Base-by-base conservation (phyloP, 2,797 vertebrate species). In the Staurois parvus region DNA sequence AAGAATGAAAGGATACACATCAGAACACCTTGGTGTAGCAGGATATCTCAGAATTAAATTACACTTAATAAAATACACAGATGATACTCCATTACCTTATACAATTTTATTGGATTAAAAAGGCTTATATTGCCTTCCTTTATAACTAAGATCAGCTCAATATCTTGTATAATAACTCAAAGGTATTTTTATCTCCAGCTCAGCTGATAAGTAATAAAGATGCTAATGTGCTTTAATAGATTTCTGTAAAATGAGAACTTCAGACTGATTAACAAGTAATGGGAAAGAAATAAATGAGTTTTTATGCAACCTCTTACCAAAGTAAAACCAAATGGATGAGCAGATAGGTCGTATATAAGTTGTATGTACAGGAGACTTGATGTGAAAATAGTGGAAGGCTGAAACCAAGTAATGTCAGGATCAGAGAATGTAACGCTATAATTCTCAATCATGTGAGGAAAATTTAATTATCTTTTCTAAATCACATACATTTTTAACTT, bases 221-320 rank as follows among this genome's bases (percentile, higher is more conserved):
- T 84, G 42, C 64, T 84, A 81, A 34, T 81, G 88, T 77, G 88
- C 76, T 87, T 87, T 56, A 9, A 84, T 42, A 29, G 72, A n/a
- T 86, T 37, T 3, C n/a, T 75, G 5, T 28, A 73, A 3, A 2
- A 45, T 42, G 77, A 86, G 32, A 87, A 87, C 88, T 87, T 79
- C 19, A 76, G 81, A 72, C 21, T 88, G 56, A 64, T 87, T 76
- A 75, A 86, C 0, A 34, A 89, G 88, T 88, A 78, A 86, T 87
- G 37, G 12, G 8, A 62, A 8, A 6, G 34, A 77, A 83, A 85
- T 32, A 83, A 88, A 37, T 72, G 29, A 82, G 37, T 24, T 59
- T 68, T 69, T 75, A 72, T 12, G 26, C 12, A 77, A 3, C 4
- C 2, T 28, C 62, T 78, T 62, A 9, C 67, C 79, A 68, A 4